Evolutionary conservation across 2,797 vertebrate genomes (phyloP).

Genomic region (Premnoplex brunnescens): DNA sequence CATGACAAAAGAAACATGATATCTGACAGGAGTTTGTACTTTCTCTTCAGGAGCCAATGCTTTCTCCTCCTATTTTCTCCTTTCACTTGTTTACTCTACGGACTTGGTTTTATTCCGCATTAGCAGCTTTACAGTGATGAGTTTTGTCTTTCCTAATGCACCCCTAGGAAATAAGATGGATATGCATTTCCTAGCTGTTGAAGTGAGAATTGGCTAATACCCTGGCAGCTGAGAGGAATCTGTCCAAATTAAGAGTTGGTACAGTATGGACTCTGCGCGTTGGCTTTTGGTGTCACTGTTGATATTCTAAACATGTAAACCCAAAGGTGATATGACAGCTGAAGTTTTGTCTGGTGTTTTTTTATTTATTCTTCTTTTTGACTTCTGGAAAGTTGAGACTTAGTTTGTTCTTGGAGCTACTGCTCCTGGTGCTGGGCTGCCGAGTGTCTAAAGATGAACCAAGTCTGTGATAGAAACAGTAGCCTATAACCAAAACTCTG

Average conservation of each 20-base stretch:
- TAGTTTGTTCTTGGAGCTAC: background rate
- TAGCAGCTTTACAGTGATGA: background rate
- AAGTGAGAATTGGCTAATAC: background rate
- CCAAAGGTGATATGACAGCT: background rate
- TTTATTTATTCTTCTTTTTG: accelerated
- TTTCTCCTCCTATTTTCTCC: background rate
- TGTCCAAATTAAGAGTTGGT: background rate
- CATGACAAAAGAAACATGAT: background rate
- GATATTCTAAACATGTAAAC: background rate
- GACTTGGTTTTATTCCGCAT: background rate
- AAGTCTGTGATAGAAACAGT: background rate
- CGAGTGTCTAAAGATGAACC: background rate
- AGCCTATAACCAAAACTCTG: background rate
- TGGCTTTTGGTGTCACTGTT: background rate
- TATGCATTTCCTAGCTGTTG: background rate
- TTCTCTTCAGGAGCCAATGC: background rate
- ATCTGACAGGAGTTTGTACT: background rate
- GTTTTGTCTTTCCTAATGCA: background rate
- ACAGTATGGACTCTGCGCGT: background rate
- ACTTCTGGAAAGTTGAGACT: background rate
- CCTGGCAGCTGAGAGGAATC: background rate
- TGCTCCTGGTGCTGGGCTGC: background rate
- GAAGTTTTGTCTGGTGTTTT: background rate
- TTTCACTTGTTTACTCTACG: background rate
- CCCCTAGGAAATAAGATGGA: background rate